Evolutionary conservation across 2,113 vertebrate genomes (phyloP).

Genomic region (Peromyscus leucopus): DNA sequence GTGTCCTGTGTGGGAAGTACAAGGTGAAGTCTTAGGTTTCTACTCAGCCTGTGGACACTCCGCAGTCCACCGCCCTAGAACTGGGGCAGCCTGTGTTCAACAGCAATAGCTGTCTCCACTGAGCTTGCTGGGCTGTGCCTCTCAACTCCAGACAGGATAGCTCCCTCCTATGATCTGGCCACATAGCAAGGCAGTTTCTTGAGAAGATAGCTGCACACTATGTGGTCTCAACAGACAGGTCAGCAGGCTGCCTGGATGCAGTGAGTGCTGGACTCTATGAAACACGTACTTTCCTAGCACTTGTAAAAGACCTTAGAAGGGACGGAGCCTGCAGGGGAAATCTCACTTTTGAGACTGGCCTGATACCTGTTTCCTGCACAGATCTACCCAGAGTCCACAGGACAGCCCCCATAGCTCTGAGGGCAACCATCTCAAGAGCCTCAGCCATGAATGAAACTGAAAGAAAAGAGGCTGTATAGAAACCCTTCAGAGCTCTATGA

Average conservation of each 20-base stretch:
- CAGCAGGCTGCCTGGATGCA: not conserved
- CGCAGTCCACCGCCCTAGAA: not conserved
- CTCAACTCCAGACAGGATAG: not conserved
- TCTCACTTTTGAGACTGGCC: not conserved
- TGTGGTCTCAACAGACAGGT: too few species aligned
- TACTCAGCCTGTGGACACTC: not conserved
- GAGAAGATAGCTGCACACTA: rapidly evolving
- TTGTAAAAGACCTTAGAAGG: rapidly evolving
- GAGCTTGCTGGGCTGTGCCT: not conserved
- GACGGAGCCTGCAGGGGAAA: rapidly evolving
- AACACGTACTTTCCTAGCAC: not conserved
- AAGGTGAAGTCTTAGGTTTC: not conserved
- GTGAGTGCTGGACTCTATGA: not conserved
- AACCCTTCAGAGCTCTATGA: not conserved
- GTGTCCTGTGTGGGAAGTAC: not conserved
- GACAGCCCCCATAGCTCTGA: rapidly evolving
- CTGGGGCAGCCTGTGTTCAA: rapidly evolving
- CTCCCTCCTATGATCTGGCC: not conserved
- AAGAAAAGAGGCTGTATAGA: not conserved
- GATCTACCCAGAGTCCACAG: not conserved
- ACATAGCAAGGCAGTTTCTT: too few species aligned
- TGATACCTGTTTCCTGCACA: not conserved
- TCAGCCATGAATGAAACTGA: not conserved
- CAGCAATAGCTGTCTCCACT: not conserved
- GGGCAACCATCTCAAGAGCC: not conserved